Conservation (phyloP, 2,113 vertebrate species). For the Dipodomys ordii region DNA sequence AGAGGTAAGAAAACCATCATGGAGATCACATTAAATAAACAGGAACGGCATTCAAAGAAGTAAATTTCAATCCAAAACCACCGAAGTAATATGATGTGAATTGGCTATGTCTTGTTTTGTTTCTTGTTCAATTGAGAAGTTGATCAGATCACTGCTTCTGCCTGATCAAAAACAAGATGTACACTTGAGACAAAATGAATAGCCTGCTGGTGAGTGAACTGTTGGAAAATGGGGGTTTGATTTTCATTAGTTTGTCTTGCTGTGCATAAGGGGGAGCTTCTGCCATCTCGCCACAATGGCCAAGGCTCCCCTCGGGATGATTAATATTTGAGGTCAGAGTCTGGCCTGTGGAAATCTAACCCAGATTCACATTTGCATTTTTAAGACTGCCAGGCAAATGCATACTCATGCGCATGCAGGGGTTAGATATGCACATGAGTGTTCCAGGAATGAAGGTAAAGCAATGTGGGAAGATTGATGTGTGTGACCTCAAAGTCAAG, state of each 20-base stretch:
- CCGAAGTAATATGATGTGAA: slow-evolving; percentile 50
- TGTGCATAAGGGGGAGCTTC: background rate
- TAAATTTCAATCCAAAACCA: slow-evolving; percentile 50
- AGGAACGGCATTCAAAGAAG: slow-evolving; percentile 50
- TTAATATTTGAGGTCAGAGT: slow-evolving; percentile 72
- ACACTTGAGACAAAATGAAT: slow-evolving; percentile 63
- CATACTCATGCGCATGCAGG: slow-evolving; percentile 43
- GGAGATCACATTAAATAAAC: slow-evolving; percentile 26
- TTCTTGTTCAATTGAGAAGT: slow-evolving; percentile 61
- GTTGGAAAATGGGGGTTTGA: slow-evolving; percentile 33
- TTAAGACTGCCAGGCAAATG: slow-evolving; percentile 75
- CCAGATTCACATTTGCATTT: slow-evolving; percentile 66
- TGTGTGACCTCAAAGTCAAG: slow-evolving; percentile 63
- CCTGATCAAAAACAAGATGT: slow-evolving; percentile 68
- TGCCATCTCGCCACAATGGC: background rate
- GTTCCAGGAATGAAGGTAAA: slow-evolving; percentile 59
- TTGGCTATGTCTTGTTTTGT: slow-evolving; percentile 50
- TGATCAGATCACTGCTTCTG: slow-evolving; percentile 75
- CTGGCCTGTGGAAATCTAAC: slow-evolving; percentile 62
- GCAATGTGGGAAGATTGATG: slow-evolving; percentile 24
- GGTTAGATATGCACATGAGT: slow-evolving; percentile 48
- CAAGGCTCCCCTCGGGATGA: slow-evolving; percentile 1
- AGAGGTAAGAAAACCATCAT: background rate
- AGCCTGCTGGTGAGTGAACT: slow-evolving; percentile 60
- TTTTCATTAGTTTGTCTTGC: slow-evolving; percentile 29